These are phyloP conservation scores for Hucho hucho DNA, from an alignment of 2,113 vertebrate species.

Conservation along the genomic window DNA sequence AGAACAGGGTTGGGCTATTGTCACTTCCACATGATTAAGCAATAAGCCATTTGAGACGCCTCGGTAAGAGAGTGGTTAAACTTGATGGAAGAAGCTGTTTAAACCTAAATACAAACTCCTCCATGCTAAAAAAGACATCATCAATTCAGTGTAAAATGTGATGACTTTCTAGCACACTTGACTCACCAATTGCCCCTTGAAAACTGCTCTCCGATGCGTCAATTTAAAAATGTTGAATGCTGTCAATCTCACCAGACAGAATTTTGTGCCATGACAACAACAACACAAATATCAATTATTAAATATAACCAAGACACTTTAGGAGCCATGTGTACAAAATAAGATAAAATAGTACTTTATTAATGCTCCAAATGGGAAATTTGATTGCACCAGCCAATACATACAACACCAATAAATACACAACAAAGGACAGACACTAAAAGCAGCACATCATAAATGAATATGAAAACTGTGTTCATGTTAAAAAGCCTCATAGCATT, in stretches of 20 bases:
- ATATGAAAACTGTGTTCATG: too few species aligned
- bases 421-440: too few species aligned
- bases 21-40: constrained; percentile 96
- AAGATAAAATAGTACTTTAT: too few species aligned
- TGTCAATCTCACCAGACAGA: not conserved
- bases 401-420: too few species aligned
- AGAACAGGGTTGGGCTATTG: constrained; percentile 84
- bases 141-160: not conserved
- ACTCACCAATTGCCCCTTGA: not conserved
- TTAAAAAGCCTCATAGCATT: too few species aligned
- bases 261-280: too few species aligned
- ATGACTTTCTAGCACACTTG: not conserved
- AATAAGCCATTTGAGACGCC: constrained; percentile 89
- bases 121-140: not conserved
- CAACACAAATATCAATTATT: too few species aligned
- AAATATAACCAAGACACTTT: too few species aligned
- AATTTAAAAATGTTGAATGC: not conserved
- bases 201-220: not conserved
- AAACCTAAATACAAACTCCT: not conserved
- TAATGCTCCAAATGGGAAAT: too few species aligned
- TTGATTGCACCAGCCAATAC: too few species aligned
- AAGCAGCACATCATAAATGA: too few species aligned
- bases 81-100: not conserved
- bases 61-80: constrained; percentile 73
- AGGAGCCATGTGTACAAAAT: not conserved